Conservation (phyloP, 2,113 vertebrate species). For the Prunella himalayana region DNA sequence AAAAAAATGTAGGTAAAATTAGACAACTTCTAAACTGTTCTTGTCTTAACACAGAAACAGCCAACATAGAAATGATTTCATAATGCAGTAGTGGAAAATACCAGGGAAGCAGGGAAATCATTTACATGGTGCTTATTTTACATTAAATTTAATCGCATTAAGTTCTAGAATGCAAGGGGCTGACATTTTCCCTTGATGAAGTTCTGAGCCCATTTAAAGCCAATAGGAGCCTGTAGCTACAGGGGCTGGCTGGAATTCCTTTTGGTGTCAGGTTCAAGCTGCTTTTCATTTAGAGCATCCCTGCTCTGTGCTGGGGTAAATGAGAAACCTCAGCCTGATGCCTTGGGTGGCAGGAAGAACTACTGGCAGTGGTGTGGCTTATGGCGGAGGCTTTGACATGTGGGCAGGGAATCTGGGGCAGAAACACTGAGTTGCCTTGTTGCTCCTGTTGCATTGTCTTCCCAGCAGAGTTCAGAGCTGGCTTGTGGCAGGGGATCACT, state of each 20-base stretch:
- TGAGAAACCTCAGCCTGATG: neutral
- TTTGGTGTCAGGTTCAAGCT: neutral
- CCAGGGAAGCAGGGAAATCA: neutral
- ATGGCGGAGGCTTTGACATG: neutral
- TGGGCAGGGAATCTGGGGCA: neutral
- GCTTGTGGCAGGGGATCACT: neutral
- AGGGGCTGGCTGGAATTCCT: neutral
- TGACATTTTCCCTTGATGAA: neutral
- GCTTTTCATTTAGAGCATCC: neutral
- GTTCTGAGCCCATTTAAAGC: conserved; percentile 34
- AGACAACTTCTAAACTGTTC: neutral
- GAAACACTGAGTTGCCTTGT: neutral
- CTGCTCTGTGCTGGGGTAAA: neutral
- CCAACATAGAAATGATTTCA: neutral
- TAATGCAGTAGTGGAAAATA: neutral
- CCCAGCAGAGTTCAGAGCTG: neutral
- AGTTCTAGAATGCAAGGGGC: neutral
- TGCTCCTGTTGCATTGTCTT: neutral
- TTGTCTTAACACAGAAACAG: neutral
- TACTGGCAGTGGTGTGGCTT: neutral
- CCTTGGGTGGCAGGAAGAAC: neutral
- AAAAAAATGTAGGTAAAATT: neutral
- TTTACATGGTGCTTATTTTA: neutral
- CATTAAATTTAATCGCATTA: neutral
- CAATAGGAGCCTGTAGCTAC: neutral